Base-by-base conservation (phyloP, 2,113 vertebrate species). In the Cyanistes caeruleus region DNA sequence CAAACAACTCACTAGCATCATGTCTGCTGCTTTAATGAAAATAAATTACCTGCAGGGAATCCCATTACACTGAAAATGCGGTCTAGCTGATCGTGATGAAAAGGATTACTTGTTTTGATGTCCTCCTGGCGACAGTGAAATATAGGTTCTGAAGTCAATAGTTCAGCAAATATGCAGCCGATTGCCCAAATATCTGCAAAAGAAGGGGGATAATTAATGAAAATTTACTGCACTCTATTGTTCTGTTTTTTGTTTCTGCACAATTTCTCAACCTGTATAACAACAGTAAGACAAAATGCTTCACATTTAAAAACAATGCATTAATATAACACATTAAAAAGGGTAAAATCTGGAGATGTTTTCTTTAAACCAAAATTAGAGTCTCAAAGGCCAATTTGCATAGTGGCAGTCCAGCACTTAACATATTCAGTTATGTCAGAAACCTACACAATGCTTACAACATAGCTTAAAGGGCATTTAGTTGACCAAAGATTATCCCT, bases 61-160 rank as follows among this genome's bases (percentile, higher is more conserved):
- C 99, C 99, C 99, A 99, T 99, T 95, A 99, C 99, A 86, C 99
- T 99, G 98, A 99, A 99, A 98, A 99, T 99, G 82, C 99, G 98
- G 98, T 99, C 99, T 80, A 99, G 97, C 91, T 99, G 99, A 97
- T 99, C 99, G 1, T 99, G 99, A 97, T 99, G 99, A 97, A 99
- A 99, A 73, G 99, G 99, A 97, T 99, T 99, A 97, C 99, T 99
- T 97, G 99, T 99, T 97, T 99, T 99, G 98, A 99, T 99, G 98
- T 99, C 99, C 97, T 99, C 99, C 96, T 99, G 99, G 94, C 99
- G 99, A 98, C 99, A 99, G 97, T 99, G 99, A 97, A 99, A 99
- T 96, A 99, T 99, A 59, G 99, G 99, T 97, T 99, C 99, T 2
- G 99, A 99, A 79, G 99, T 99, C 97, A 99, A 98, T 49, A 99